These are phyloP conservation scores for Agrenia bidenticulata DNA, from an alignment of 2,888 invertebrate species.

Conservation along the genomic window DNA sequence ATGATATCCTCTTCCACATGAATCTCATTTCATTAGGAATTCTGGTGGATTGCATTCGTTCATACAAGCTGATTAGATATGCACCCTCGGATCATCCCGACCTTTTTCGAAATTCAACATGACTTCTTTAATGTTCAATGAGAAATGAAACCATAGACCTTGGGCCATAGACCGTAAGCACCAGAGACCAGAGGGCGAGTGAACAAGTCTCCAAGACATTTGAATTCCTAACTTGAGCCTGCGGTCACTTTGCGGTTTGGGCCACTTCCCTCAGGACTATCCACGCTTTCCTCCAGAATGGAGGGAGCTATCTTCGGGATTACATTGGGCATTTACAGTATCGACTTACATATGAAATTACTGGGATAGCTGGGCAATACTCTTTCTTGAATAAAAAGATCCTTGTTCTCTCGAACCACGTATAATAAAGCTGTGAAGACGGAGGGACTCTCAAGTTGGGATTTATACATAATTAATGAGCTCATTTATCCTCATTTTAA, in stretches of 20 bases:
- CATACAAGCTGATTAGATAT: constrained; percentile 13
- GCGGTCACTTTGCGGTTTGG: constrained; percentile 14
- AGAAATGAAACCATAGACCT: too few relatives aligned
- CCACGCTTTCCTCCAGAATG: too few relatives aligned
- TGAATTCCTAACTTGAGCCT: neutral
- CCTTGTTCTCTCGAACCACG: neutral
- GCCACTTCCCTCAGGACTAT: neutral
- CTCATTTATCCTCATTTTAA: constrained; percentile 13
- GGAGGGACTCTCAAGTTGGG: neutral
- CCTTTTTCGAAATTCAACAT: constrained; percentile 22
- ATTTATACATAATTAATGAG: constrained; percentile 15
- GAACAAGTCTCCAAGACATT: too few relatives aligned
- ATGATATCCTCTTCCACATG: neutral
- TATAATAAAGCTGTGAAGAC: too few relatives aligned
- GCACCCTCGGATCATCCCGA: constrained; percentile 14
- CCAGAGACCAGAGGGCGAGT: too few relatives aligned
- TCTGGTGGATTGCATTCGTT: constrained; percentile 18
- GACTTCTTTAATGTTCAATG: too few relatives aligned
- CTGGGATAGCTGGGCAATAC: too few relatives aligned
- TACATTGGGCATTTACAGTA: neutral
- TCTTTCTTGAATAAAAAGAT: too few relatives aligned
- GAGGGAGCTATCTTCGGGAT: neutral
- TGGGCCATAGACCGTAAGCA: too few relatives aligned
- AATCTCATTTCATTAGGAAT: constrained; percentile 22
- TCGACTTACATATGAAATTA: too few relatives aligned